These are phyloP conservation scores for Lasiurus cinereus DNA, from an alignment of 2,113 vertebrate genomes.

Conservation along the genomic window DNA sequence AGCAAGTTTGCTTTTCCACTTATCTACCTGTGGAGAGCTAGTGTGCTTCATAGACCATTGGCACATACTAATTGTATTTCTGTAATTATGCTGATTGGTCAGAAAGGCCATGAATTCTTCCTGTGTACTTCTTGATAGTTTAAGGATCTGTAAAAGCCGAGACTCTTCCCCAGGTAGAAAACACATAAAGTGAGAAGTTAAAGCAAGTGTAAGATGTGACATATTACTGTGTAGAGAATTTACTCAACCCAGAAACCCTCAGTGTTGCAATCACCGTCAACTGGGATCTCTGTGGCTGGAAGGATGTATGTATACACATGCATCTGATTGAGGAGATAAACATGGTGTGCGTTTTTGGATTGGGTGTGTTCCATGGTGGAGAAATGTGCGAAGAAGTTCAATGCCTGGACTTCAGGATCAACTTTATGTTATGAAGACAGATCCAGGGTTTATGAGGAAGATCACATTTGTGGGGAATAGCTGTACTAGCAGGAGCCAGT, in stretches of 20 bases:
- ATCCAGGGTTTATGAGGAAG: not conserved
- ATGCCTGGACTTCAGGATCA: not conserved
- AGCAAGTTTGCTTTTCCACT: not conserved
- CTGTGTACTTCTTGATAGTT: not conserved
- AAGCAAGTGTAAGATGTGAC: not conserved
- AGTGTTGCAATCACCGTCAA: not conserved
- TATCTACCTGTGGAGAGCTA: not conserved
- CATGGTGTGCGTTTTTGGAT: not conserved
- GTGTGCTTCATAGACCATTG: not conserved
- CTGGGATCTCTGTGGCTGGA: not conserved
- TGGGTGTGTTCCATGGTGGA: not conserved
- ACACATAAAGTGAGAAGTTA: not conserved
- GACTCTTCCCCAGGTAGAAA: not conserved
- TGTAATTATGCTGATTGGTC: not conserved
- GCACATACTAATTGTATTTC: not conserved
- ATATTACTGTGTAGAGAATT: not conserved
- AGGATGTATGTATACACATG: not conserved
- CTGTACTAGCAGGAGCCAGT: not conserved
- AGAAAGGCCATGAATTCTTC: not conserved
- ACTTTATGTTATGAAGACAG: not conserved
- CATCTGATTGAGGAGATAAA: not conserved
- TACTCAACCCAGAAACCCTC: not conserved
- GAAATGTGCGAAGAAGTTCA: not conserved
- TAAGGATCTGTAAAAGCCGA: not conserved
- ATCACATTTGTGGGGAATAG: not conserved